These are phyloP conservation scores for Ceraclea dissimilis DNA, from an alignment of 2,888 invertebrate species.

Conservation along the genomic window DNA sequence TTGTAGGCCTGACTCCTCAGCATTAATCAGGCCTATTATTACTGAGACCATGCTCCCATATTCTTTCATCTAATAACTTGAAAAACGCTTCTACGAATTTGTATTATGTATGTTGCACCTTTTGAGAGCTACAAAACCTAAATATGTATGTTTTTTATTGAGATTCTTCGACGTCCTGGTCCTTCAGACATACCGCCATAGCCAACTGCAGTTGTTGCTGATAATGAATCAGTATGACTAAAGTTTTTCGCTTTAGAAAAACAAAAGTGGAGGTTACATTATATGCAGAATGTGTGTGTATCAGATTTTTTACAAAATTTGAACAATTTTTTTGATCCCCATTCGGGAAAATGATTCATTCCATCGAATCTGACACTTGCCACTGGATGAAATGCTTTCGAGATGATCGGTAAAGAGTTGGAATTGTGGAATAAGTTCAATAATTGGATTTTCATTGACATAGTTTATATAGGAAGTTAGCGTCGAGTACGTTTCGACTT, in stretches of 20 bases:
- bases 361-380: constrained; percentile 1
- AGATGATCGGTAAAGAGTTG: not conserved
- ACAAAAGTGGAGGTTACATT: constrained; percentile 1
- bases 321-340: constrained; percentile 6
- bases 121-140: too few species aligned
- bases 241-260: constrained; percentile 2
- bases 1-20: not conserved
- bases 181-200: too few species aligned
- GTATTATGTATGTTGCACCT: too few species aligned
- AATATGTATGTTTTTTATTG: too few species aligned
- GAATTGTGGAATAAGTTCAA: too few species aligned
- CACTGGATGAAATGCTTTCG: constrained; percentile 3
- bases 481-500: too few species aligned
- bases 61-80: not conserved
- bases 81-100: not conserved
- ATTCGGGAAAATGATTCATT: constrained; percentile 5
- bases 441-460: too few species aligned
- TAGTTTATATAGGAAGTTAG: too few species aligned
- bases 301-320: constrained; percentile 7
- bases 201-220: too few species aligned
- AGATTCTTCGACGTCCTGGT: too few species aligned
- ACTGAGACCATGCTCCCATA: not conserved
- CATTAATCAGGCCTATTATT: not conserved
- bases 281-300: not conserved
- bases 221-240: too few species aligned